A percentile compares a stretch with the other conserved stretches of the same genome.
Evolutionary conservation across 2,797 vertebrate genomes (phyloP).

Genomic region (Capromys pilorides): DNA sequence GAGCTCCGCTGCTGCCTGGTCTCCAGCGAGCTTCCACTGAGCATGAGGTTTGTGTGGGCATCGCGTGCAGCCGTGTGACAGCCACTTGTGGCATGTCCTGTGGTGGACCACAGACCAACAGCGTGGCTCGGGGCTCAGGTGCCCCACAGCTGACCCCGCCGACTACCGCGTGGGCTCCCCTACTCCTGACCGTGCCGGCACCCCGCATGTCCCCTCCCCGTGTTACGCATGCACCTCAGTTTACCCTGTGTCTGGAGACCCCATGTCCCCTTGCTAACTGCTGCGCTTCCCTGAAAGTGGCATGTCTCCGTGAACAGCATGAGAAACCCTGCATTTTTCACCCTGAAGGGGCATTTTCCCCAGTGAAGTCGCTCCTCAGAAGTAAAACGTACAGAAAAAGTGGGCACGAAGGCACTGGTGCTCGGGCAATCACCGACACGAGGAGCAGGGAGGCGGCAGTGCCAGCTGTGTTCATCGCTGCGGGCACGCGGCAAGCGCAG

Average conservation of each 20-base stretch:
- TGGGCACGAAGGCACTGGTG: not conserved
- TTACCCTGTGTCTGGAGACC: not conserved
- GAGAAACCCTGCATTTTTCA: not conserved
- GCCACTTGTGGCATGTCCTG: too few relatives aligned
- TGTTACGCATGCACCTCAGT: not conserved
- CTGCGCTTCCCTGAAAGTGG: not conserved
- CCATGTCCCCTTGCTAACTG: not conserved
- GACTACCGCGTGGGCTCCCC: not conserved
- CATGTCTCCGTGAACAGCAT: not conserved
- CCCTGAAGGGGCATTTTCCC: not conserved
- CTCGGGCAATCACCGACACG: not conserved
- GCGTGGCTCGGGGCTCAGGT: too few relatives aligned
- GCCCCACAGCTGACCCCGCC: not conserved
- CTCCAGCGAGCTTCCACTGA: too few relatives aligned
- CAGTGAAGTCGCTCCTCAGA: not conserved
- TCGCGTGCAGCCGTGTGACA: too few relatives aligned
- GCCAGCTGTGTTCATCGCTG: not conserved
- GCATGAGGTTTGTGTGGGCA: too few relatives aligned
- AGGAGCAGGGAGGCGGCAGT: not conserved
- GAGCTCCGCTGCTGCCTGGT: too few relatives aligned
- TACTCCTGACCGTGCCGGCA: not conserved
- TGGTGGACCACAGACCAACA: too few relatives aligned
- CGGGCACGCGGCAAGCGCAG: not conserved
- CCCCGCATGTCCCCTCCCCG: not conserved
- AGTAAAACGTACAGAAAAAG: not conserved